Percentiles rank a stretch among this genome's conserved stretches.
Conservation (phyloP, 2,797 vertebrate species). For the Echiichthys vipera region DNA sequence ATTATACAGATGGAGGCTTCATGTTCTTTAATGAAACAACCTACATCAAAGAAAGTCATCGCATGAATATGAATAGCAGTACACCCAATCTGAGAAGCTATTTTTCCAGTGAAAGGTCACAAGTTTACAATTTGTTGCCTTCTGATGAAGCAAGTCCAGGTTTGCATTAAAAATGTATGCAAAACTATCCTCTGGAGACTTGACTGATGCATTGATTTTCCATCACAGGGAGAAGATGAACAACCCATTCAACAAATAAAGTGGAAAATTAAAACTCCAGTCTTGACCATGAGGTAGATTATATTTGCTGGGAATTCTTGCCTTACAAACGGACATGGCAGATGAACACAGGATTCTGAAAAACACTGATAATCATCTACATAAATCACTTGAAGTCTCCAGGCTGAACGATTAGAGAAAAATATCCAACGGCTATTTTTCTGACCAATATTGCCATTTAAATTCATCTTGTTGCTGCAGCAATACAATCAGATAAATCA, state of each 20-base stretch:
- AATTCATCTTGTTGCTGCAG: not conserved
- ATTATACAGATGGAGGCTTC: not conserved
- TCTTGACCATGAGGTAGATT: not conserved
- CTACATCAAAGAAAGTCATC: not conserved
- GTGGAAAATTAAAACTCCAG: not conserved
- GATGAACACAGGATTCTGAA: not conserved
- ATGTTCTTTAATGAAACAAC: slow-evolving; percentile 9
- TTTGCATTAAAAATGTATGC: not conserved
- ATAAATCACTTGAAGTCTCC: not conserved
- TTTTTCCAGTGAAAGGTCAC: slow-evolving; percentile 3
- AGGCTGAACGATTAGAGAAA: too few species aligned
- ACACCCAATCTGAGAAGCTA: not conserved
- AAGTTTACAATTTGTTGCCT: not conserved
- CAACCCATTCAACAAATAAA: not conserved
- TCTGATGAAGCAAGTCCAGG: not conserved
- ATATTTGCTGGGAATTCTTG: not conserved
- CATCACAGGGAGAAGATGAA: not conserved
- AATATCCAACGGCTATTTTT: not conserved
- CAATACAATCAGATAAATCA: not conserved
- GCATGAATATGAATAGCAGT: slow-evolving; percentile 19
- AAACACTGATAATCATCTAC: too few species aligned
- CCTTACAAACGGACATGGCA: not conserved
- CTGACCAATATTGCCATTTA: not conserved
- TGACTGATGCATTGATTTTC: not conserved
- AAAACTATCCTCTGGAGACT: not conserved